A percentile compares a stretch with the other conserved stretches of the same genome.
Conservation (phyloP, 1,140 invertebrate species). For the Tyrophagus putrescentiae region DNA sequence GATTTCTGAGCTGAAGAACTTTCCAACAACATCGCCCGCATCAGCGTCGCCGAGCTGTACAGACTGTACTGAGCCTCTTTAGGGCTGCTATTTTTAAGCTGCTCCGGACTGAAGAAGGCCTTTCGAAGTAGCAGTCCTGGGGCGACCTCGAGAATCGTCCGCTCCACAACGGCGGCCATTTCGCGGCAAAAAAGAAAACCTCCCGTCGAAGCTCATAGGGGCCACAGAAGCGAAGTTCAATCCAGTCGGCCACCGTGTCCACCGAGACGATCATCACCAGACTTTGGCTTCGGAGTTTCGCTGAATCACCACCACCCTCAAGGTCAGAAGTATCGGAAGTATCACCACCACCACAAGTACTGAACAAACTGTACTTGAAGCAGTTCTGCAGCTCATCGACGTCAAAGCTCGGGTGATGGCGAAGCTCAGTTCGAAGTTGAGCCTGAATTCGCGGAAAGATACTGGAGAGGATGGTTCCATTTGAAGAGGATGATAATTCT, state of each 20-base stretch:
- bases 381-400: conserved; percentile 55
- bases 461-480: conserved; percentile 44
- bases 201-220: neutral
- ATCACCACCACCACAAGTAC: conserved; percentile 43
- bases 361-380: conserved; percentile 60
- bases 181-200: conserved; percentile 36
- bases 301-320: too few species aligned
- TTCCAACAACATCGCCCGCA: conserved; percentile 41
- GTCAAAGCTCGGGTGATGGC: conserved; percentile 12
- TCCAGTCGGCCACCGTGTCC: conserved; percentile 23
- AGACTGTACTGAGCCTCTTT: conserved; percentile 41
- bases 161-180: conserved; percentile 51
- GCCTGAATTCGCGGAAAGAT: conserved; percentile 56
- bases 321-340: too few species aligned
- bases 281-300: too few species aligned
- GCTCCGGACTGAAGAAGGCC: conserved; percentile 47
- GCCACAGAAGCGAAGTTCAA: conserved; percentile 58
- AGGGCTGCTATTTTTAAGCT: conserved; percentile 41
- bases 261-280: conserved; percentile 9
- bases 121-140: conserved; percentile 50
- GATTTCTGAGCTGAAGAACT: neutral
- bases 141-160: conserved; percentile 44
- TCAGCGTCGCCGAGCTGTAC: conserved; percentile 46
- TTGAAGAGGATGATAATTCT: conserved; percentile 29
- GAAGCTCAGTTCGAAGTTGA: conserved; percentile 20